Conservation (phyloP, 1,140 invertebrate species). For the Olivierus martensii region DNA sequence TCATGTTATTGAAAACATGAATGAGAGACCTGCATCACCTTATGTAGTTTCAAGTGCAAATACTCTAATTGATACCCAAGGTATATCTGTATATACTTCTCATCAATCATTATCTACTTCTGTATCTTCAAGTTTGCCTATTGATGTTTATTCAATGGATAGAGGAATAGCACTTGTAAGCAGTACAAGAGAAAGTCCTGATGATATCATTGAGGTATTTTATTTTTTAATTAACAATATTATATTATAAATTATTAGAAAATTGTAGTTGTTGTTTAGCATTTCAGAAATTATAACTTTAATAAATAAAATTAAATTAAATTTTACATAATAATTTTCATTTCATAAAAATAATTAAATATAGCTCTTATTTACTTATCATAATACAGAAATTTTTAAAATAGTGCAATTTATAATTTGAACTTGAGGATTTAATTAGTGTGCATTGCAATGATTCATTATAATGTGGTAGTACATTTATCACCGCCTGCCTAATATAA, state of each 20-base stretch:
- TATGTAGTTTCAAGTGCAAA: constrained; percentile 11
- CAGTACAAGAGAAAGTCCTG: constrained; percentile 14
- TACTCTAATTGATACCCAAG: constrained; percentile 10
- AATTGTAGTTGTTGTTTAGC: too few relatives aligned
- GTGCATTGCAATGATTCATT: too few relatives aligned
- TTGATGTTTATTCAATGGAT: constrained; percentile 16
- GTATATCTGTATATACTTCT: constrained; percentile 10
- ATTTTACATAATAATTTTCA: too few relatives aligned
- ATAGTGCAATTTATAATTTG: too few relatives aligned
- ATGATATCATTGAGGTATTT: constrained; percentile 10
- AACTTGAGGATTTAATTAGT: too few relatives aligned
- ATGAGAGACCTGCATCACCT: constrained; percentile 1
- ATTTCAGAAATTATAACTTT: too few relatives aligned
- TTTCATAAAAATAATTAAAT: too few relatives aligned
- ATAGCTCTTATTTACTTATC: too few relatives aligned
- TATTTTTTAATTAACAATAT: neutral
- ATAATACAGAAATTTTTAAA: too few relatives aligned
- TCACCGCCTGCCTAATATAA: too few relatives aligned
- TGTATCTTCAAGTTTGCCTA: constrained; percentile 7
- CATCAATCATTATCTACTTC: constrained; percentile 6
- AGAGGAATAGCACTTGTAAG: constrained; percentile 10
- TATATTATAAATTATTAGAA: neutral
- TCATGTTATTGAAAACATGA: constrained; percentile 10
- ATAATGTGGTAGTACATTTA: too few relatives aligned
- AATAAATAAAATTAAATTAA: too few relatives aligned